phyloP scores from a whole-genome alignment of 1,140 invertebrate species.

The Ceratoteleas bidentatus region DNA sequence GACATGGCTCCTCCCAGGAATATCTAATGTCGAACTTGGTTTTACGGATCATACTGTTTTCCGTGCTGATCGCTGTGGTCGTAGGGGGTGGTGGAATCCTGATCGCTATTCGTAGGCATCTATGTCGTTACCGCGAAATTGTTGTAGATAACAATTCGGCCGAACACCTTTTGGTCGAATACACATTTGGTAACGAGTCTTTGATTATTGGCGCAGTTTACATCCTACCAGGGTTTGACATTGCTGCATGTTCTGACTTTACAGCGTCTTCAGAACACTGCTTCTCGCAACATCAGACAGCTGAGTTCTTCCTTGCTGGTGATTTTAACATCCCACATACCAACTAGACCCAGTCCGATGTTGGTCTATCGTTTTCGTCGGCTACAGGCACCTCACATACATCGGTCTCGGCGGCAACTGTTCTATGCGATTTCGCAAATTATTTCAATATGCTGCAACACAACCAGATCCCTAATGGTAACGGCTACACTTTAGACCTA shows the following conservation, averaged over 20 bases:
- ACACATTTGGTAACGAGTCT: neutral
- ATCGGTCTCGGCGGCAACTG: neutral
- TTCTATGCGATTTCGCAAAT: neutral
- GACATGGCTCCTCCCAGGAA: neutral
- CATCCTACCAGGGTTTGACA: neutral
- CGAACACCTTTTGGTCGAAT: neutral
- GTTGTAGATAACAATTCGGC: neutral
- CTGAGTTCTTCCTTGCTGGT: neutral
- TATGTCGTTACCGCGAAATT: neutral
- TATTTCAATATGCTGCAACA: neutral
- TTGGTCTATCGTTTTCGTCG: neutral
- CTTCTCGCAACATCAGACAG: neutral
- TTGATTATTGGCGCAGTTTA: neutral
- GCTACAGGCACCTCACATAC: neutral
- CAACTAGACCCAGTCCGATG: neutral
- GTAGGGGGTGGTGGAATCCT: neutral
- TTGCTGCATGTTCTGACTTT: neutral
- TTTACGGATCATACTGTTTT: neutral
- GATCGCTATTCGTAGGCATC: neutral
- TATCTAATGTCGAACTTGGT: neutral
- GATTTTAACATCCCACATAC: neutral
- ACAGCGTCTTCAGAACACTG: neutral
- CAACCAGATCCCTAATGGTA: neutral
- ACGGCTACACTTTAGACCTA: neutral
- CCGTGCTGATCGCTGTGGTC: neutral